Evolutionary conservation across 2,888 invertebrate genomes (phyloP), one percentile per base, ranked within the genome.

Genomic region (Rotaria macrura): DNA sequence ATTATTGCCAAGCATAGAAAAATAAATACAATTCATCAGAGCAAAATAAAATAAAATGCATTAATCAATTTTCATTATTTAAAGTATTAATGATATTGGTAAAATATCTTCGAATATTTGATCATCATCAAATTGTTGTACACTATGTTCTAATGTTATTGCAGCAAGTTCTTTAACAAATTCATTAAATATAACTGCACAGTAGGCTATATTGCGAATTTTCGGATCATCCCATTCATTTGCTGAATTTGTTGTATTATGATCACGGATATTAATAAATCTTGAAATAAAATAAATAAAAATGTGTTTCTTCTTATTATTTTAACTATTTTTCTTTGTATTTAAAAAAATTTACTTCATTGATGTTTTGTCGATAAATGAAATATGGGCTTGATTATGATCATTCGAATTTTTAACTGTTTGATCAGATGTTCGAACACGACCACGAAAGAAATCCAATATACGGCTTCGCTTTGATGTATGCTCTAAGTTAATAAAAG

Each of bases 121-220:
- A 65, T 43, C 79, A 43, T 79, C 79, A 79, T 79, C 79, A 43
- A 79, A 79, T 43, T 79, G 79, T 43, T 79, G 79, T 12, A 93
- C 91, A 43, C 95, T 94, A 90, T 98, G 97, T 91, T 98, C 97
- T 90, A 96, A 95, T 87, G 96, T 94, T 86, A 98, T 93, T 25
- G 97, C 96, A 0, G 97, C 95, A 87, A 98, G 92, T 91, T 97
- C 97, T 90, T 96, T 96, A 0, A 96, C 92, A 94, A 98, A 96
- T 90, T 98, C 97, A 89, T 96, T 96, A 87, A 97, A 92, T 83
- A 98, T 92, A 12, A 98, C 94, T 2, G 96, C 96, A 89, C 94
- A 94, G 87, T 95, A 92, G 1, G 95, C 94, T 85, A 91, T 90
- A 87, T 91, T 91, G 87, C 91, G 90, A 1, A 90, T 90, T 88